Percentiles rank a stretch among this genome's conserved stretches.
phyloP scores from a whole-genome alignment of 2,113 vertebrate genomes.

The Anhinga rufa region DNA sequence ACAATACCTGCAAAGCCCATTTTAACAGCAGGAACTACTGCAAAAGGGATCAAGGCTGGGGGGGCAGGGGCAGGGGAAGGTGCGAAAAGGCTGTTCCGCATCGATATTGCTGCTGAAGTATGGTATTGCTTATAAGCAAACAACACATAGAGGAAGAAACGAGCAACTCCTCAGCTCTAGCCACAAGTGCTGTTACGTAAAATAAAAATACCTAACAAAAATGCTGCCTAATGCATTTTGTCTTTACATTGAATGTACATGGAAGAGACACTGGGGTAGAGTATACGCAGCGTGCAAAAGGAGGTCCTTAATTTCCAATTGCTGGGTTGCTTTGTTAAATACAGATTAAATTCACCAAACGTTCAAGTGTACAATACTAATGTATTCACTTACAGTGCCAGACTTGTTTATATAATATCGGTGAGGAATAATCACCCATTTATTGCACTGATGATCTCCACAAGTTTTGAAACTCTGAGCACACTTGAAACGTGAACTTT shows the following conservation, averaged over 20 bases:
- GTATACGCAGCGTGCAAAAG: background rate
- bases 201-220: background rate
- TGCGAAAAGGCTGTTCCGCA: background rate
- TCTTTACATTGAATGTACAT: background rate
- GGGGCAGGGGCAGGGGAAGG: background rate
- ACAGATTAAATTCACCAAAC: constrained; percentile 38
- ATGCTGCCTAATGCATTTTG: background rate
- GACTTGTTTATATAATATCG: constrained; percentile 44
- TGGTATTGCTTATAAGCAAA: constrained; percentile 12
- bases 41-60: background rate
- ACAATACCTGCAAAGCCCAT: constrained; percentile 29
- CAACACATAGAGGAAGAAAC: background rate
- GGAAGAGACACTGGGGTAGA: background rate
- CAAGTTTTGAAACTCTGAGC: constrained; percentile 9
- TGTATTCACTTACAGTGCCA: background rate
- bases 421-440: background rate
- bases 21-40: constrained; percentile 31
- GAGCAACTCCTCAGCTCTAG: background rate
- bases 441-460: background rate
- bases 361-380: constrained; percentile 33
- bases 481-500: background rate
- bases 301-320: constrained; percentile 39
- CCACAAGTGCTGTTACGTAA: background rate
- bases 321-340: constrained; percentile 22
- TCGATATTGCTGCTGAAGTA: background rate